phyloP scores from a whole-genome alignment of 2,797 vertebrate species.

The Sebastes paucispinis region DNA sequence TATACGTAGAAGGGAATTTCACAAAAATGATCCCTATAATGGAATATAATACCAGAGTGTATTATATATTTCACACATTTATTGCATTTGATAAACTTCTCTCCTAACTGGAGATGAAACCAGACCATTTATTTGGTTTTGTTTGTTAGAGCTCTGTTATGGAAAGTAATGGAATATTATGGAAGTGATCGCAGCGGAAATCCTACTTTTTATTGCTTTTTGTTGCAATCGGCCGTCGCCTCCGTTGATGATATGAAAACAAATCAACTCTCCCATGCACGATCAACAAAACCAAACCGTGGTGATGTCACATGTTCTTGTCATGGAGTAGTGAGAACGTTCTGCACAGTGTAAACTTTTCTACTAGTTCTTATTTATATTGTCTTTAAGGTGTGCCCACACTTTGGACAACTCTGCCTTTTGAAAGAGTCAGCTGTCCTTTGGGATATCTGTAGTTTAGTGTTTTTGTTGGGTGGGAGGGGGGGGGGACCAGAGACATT shows the following conservation, averaged over 20 bases:
- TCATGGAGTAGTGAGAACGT: too few species aligned
- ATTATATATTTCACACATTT: background rate
- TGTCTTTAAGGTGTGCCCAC: background rate
- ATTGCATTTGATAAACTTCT: slow-evolving; percentile 3
- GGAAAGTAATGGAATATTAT: background rate
- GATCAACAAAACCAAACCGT: too few species aligned
- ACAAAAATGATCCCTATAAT: background rate
- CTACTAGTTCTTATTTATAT: background rate
- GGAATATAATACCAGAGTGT: background rate
- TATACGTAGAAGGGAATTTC: background rate
- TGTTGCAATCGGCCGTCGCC: too few species aligned
- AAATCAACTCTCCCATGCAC: too few species aligned
- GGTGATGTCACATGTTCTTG: background rate
- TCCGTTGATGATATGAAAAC: too few species aligned
- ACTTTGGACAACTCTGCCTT: too few species aligned
- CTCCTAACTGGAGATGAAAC: background rate
- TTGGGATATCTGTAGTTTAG: too few species aligned
- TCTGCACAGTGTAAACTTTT: too few species aligned
- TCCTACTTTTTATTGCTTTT: background rate
- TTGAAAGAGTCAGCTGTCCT: too few species aligned
- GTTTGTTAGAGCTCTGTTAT: background rate
- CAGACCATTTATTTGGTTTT: background rate
- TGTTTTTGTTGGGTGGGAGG: too few species aligned
- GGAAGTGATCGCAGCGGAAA: background rate
- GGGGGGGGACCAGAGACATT: too few species aligned